Conservation (phyloP, 2,113 vertebrate species). For the Larimichthys crocea region DNA sequence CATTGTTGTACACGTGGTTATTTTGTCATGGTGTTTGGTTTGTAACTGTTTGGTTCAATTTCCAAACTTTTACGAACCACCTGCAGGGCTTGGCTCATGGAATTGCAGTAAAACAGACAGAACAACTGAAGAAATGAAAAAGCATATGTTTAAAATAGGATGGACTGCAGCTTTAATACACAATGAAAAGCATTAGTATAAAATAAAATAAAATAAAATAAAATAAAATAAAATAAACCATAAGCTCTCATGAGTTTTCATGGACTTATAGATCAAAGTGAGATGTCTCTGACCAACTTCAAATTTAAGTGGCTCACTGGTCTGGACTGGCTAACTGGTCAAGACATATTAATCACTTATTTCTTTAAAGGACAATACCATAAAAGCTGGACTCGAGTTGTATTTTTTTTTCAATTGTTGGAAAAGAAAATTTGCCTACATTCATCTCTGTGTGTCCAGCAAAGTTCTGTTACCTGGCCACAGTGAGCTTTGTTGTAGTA, state of each 20-base stretch:
- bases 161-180: constrained; percentile 13
- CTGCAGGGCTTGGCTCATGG: constrained; percentile 84
- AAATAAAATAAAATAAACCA: not conserved
- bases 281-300: not conserved
- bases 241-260: not conserved
- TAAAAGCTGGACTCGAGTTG: too few relatives aligned
- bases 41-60: constrained; percentile 55
- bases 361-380: not conserved
- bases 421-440: not conserved
- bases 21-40: constrained; percentile 49
- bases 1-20: constrained; percentile 53
- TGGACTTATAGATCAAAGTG: not conserved
- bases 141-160: constrained; percentile 6
- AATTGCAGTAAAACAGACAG: constrained; percentile 77
- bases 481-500: not conserved
- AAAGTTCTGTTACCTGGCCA: not conserved
- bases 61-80: constrained; percentile 74
- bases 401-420: too few relatives aligned
- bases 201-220: not conserved
- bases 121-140: constrained; percentile 18
- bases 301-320: not conserved
- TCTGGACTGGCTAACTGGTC: not conserved
- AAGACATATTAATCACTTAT: not conserved
- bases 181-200: not conserved
- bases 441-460: not conserved